Conservation (phyloP, 2,113 vertebrate genomes). For the Fulmarus glacialis region DNA sequence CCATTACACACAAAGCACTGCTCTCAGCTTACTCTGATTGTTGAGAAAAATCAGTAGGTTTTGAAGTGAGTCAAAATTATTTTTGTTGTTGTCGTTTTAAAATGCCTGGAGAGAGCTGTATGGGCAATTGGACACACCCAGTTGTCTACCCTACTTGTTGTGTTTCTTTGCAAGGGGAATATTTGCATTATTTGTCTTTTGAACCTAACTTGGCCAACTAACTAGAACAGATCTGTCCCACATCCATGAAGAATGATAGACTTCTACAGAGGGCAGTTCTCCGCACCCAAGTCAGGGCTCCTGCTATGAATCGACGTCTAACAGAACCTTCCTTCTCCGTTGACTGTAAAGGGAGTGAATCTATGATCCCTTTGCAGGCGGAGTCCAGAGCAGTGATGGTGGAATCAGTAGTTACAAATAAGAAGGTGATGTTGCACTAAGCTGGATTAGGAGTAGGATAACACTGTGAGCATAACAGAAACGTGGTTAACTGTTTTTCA, state of each 20-base stretch:
- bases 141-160: not conserved
- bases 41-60: not conserved
- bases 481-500: not conserved
- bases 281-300: not conserved
- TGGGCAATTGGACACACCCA: not conserved
- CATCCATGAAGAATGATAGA: rapidly evolving
- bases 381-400: not conserved
- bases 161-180: not conserved
- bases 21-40: not conserved
- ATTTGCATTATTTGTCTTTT: not conserved
- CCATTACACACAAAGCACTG: not conserved
- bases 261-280: not conserved
- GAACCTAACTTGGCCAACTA: not conserved
- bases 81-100: not conserved
- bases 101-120: not conserved
- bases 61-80: not conserved
- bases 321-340: not conserved
- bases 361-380: not conserved
- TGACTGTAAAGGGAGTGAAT: not conserved
- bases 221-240: not conserved
- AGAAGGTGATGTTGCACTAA: not conserved
- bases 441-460: not conserved
- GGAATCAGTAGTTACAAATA: not conserved
- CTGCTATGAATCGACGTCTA: not conserved
- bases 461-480: not conserved